A percentile compares a stretch with the other conserved stretches of the same genome.
Conservation (phyloP, 2,888 invertebrate species). For the Euphydryas editha region DNA sequence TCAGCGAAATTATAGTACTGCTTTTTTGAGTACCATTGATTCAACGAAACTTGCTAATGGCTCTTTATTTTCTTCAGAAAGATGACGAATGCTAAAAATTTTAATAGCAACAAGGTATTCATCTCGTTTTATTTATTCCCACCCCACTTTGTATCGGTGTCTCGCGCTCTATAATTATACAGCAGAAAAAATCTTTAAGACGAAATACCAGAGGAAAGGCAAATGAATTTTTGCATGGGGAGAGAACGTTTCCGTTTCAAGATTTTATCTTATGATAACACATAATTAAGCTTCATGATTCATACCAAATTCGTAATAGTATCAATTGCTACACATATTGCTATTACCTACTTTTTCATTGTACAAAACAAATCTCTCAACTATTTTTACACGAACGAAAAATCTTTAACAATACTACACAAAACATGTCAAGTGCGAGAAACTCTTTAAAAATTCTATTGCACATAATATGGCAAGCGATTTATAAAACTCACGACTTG, state of each 20-base stretch:
- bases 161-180: slow-evolving; percentile 42
- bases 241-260: slow-evolving; percentile 14
- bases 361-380: background rate
- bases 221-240: slow-evolving; percentile 38
- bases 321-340: background rate
- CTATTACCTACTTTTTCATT: background rate
- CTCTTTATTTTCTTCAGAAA: slow-evolving; percentile 69
- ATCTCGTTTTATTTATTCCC: slow-evolving; percentile 38
- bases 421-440: slow-evolving; percentile 12
- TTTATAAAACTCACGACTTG: slow-evolving; percentile 23
- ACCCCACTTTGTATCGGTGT: slow-evolving; percentile 34
- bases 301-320: background rate
- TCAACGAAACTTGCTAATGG: slow-evolving; percentile 74
- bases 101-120: slow-evolving; percentile 37
- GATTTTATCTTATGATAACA: slow-evolving; percentile 5
- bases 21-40: slow-evolving; percentile 71
- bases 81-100: slow-evolving; percentile 64
- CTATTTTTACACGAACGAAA: background rate
- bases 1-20: slow-evolving; percentile 72
- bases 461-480: slow-evolving; percentile 10
- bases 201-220: slow-evolving; percentile 33
- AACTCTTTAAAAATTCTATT: slow-evolving; percentile 4
- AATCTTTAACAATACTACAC: background rate
- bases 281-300: slow-evolving; percentile 5
- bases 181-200: slow-evolving; percentile 38